Evolutionary conservation across 2,888 invertebrate species (phyloP).

Genomic region (Rhagophthalmus giganteus): DNA sequence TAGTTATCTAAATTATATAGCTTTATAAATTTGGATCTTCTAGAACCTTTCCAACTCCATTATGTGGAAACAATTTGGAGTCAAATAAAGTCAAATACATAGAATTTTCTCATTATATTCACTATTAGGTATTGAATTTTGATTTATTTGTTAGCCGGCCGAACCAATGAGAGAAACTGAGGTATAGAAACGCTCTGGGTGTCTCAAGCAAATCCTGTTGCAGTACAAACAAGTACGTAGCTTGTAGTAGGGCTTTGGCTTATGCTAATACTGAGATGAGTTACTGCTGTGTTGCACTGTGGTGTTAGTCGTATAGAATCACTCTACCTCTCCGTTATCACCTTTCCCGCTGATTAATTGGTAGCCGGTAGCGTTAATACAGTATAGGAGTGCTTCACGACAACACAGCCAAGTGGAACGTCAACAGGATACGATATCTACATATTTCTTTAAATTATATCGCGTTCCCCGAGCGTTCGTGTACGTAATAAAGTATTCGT

Average conservation of each 20-base stretch:
- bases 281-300: slow-evolving; percentile 53
- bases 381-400: slow-evolving; percentile 42
- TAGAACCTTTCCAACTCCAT: slow-evolving; percentile 10
- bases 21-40: slow-evolving; percentile 13
- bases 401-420: slow-evolving; percentile 52
- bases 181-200: slow-evolving; percentile 66
- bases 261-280: slow-evolving; percentile 51
- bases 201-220: slow-evolving; percentile 62
- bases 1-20: slow-evolving; percentile 18
- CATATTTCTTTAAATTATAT: slow-evolving; percentile 1
- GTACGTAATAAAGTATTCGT: slow-evolving; percentile 10
- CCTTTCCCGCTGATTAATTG: slow-evolving; percentile 33
- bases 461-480: background rate
- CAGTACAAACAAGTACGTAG: slow-evolving; percentile 67
- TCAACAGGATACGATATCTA: background rate
- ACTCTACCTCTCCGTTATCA: slow-evolving; percentile 47
- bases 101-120: slow-evolving; percentile 12
- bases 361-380: slow-evolving; percentile 28
- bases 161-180: slow-evolving; percentile 76
- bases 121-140: slow-evolving; percentile 46
- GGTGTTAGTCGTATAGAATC: slow-evolving; percentile 53
- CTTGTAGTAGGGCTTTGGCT: slow-evolving; percentile 56
- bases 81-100: slow-evolving; percentile 18
- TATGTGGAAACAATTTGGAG: slow-evolving; percentile 18
- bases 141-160: slow-evolving; percentile 69